Base-by-base conservation (phyloP, 2,113 vertebrate species). In the Hippocampus barbouri region DNA sequence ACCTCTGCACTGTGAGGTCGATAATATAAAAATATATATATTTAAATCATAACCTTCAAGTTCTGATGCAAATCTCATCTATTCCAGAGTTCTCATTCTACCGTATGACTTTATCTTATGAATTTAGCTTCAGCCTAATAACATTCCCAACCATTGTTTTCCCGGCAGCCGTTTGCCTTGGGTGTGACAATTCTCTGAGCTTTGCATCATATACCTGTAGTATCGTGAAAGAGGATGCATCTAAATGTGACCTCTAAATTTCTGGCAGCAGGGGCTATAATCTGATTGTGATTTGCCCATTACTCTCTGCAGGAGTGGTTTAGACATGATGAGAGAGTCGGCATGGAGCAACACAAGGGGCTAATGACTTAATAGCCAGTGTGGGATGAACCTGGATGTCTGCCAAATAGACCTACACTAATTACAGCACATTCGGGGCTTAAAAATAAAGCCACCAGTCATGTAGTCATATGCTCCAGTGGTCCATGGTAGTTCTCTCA, bases 361-460 rank as follows among this genome's bases (percentile, higher is more conserved):
- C 57, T 69, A 86, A 86, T 79, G 74, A 78, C 78, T 76, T 77
- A 70, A 87, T 79, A 74, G 73, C 45, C 62, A 61, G 60, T 63
- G 14, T 27, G 76, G 71, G 83, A 75, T 12, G 0, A 9, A 69
- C 38, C 60, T 86, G 80, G 83, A 79, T 1, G 7, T 18, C 25
- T 73, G 75, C 82, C 83, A 82, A 16, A 16, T 34, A 66, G 76
- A 53, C 63, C 41, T 59, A 78, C 60, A 53, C 74, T 84, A 79
- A 83, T 83, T 78, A 73, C 49, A 61, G 34, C 56, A 74, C 54
- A 72, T 61, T 71, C 74, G 54, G 10, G 41, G n/a, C 67, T 16
- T 8, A 38, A 59, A 64, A 73, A 27, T 38, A 78, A 68, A 73
- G 20, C 2, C 47, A 49, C 47, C 16, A 12, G 54, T 62, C 41